Base-by-base conservation (phyloP, 2,113 vertebrate genomes). In the Dicentrarchus labrax region DNA sequence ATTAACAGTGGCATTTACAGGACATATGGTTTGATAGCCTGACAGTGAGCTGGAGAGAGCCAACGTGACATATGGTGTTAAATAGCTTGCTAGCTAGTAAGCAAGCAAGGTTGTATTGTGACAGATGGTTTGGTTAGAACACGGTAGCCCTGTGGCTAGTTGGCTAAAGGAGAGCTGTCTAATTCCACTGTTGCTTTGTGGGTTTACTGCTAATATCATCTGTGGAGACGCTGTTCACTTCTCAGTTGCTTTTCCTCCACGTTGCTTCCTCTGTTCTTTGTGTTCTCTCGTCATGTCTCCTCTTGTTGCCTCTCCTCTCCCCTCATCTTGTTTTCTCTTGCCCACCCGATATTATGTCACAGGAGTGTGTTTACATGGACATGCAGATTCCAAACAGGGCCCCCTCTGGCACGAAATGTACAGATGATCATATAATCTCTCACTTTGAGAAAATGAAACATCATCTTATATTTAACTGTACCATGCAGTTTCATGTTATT, bases 41-140 rank as follows among this genome's bases (percentile, higher is more conserved):
- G 2, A 39, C 38, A 62, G 60, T 8, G 62, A 69, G 56, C 47
- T 24, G 76, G 15, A 56, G 30, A 15, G 62, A 78, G 76, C 36
- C 83, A 78, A 5, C 13, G 62, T 9, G 80, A 64, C 86, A 88
- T 81, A 65, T 86, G 86, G 72, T 10, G 67, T 48, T 69, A 54
- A 76, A 76, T 10, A 43, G 36, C 50, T 15, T 16, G 62, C 39
- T 59, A 65, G 50, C 80, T 77, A 30, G 76, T 83, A 86, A 77
- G 73, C 79, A 70, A 83, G 45, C 45, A 24, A 75, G 57, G 61
- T 70, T 77, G 57, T 17, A 36, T 16, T 65, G 65, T 13, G 72
- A 54, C 86, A 88, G 89, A 88, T 84, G 81, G 70, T 61, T 86
- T 66, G 65, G 54, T 80, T 73, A 36, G 76, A 21, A 15, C 16